These are phyloP conservation scores for Monoplex corrugatus DNA, from an alignment of 2,888 invertebrate species.

Conservation along the genomic window DNA sequence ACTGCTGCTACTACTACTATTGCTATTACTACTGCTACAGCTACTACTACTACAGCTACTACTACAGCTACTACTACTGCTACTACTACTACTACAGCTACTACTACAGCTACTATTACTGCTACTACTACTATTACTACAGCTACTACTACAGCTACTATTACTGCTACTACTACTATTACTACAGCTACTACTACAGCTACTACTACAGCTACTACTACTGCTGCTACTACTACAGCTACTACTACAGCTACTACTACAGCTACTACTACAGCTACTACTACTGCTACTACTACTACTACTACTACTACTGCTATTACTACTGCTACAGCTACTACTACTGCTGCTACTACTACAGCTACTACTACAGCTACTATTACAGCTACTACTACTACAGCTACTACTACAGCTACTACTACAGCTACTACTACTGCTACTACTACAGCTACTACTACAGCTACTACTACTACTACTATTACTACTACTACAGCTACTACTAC, in stretches of 20 bases:
- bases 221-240: background rate
- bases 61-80: too few relatives aligned
- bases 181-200: background rate
- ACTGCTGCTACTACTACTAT: background rate
- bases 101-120: too few relatives aligned
- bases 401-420: background rate
- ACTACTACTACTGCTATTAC: background rate
- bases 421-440: background rate
- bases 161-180: background rate
- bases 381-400: too few relatives aligned
- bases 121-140: too few relatives aligned
- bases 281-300: background rate
- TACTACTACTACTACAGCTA: too few relatives aligned
- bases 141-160: too few relatives aligned
- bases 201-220: background rate
- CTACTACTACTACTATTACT: background rate
- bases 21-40: background rate
- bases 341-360: background rate
- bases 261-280: background rate
- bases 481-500: constrained; percentile 18
- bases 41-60: background rate
- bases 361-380: too few relatives aligned
- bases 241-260: background rate
- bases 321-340: background rate
- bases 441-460: background rate